Evolutionary conservation across 1,140 invertebrate genomes (phyloP).

Genomic region (Lysiphlebus fabarum): DNA sequence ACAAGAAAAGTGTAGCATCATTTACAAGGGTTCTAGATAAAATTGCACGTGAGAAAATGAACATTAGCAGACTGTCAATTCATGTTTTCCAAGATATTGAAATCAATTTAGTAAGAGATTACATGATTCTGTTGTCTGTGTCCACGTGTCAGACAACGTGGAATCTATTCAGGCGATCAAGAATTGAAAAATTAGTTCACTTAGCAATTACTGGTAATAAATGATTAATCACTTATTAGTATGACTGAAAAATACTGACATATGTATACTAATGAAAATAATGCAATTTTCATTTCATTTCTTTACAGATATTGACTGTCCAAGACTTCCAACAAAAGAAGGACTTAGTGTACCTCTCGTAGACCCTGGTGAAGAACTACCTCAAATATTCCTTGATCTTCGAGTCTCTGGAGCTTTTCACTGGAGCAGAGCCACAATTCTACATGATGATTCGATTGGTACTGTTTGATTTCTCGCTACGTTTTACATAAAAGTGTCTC

Average conservation of each 20-base stretch:
- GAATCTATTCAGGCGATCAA: constrained; percentile 60
- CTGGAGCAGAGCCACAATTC: constrained; percentile 68
- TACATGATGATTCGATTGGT: constrained; percentile 72
- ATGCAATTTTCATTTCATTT: no score
- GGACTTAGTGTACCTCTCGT: constrained; percentile 71
- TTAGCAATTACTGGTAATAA: constrained; percentile 63
- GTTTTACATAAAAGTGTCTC: neutral
- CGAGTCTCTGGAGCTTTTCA: constrained; percentile 59
- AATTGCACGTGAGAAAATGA: constrained; percentile 60
- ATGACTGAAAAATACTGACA: no score
- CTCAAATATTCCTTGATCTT: constrained; percentile 72
- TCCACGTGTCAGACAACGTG: constrained; percentile 68
- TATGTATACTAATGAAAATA: no score
- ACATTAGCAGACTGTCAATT: constrained; percentile 62
- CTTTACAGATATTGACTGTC: constrained; percentile 66
- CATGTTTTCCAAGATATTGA: constrained; percentile 63
- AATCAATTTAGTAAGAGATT: constrained; percentile 65
- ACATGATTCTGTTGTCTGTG: constrained; percentile 66
- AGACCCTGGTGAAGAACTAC: constrained; percentile 63
- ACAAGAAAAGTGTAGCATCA: constrained; percentile 55
- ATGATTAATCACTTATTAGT: neutral
- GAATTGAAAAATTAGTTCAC: constrained; percentile 63
- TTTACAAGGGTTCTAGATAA: constrained; percentile 62
- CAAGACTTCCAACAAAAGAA: constrained; percentile 61
- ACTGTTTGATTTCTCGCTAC: constrained; percentile 19